Conservation (phyloP, 2,888 invertebrate species). For the Brassicogethes aeneus region DNA sequence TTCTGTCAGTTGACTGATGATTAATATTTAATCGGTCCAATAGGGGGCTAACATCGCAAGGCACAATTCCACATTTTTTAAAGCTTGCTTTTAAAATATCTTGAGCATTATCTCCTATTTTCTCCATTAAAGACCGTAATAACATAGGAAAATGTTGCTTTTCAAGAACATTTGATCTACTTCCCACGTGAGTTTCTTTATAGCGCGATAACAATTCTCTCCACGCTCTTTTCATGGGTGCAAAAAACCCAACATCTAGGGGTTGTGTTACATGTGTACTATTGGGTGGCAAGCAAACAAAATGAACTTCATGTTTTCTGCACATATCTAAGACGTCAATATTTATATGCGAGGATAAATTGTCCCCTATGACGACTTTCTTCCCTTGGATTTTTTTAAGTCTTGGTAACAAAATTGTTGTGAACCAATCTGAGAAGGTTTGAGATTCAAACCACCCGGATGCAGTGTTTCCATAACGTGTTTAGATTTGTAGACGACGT, state of each 20-base stretch:
- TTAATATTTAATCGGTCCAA: too few species aligned
- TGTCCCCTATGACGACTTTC: conserved; percentile 31
- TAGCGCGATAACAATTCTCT: conserved; percentile 14
- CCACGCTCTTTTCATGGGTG: conserved; percentile 24
- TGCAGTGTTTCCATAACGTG: conserved; percentile 21
- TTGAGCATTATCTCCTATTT: too few species aligned
- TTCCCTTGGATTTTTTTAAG: too few species aligned
- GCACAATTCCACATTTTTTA: too few species aligned
- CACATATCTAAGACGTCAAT: conserved; percentile 22
- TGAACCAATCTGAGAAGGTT: conserved; percentile 13
- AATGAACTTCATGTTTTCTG: conserved; percentile 26
- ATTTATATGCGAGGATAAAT: conserved; percentile 17
- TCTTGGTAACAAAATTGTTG: not conserved
- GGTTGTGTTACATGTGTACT: conserved; percentile 27
- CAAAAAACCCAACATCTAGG: conserved; percentile 25
- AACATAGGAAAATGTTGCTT: conserved; percentile 6
- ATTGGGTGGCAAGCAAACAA: conserved; percentile 29
- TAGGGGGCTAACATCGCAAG: too few species aligned
- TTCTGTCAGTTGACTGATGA: too few species aligned
- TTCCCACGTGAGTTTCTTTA: too few species aligned
- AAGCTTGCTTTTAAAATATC: too few species aligned
- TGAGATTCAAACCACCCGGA: conserved; percentile 18
- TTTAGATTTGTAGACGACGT: conserved; percentile 18
- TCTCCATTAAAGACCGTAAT: too few species aligned
- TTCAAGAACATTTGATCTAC: too few species aligned